These are phyloP conservation scores for Gallinago jamesoni DNA, from an alignment of 2,113 vertebrate genomes.

Conservation along the genomic window DNA sequence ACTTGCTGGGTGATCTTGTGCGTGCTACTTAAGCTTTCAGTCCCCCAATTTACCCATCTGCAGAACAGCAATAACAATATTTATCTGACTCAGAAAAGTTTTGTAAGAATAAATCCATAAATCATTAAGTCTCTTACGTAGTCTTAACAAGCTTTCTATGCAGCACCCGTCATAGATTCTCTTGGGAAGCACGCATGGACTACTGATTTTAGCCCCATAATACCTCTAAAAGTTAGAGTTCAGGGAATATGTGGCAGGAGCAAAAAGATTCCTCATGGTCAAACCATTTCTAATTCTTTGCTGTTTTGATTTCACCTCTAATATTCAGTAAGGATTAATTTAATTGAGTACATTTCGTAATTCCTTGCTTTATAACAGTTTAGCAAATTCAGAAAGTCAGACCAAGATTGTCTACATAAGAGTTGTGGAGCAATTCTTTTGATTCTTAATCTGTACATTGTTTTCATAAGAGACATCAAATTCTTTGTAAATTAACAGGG, in stretches of 20 bases:
- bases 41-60: conserved; percentile 45
- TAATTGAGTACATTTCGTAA: background rate
- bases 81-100: conserved; percentile 49
- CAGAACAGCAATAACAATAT: conserved; percentile 33
- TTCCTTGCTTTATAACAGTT: background rate
- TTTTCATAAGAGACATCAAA: background rate
- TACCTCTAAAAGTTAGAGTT: background rate
- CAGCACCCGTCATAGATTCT: background rate
- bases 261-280: background rate
- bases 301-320: background rate
- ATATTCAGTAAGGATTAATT: background rate
- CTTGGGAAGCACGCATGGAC: background rate
- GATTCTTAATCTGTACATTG: background rate
- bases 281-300: background rate
- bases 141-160: conserved; percentile 8
- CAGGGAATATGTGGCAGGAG: background rate
- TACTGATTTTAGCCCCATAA: background rate
- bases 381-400: background rate
- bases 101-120: conserved; percentile 51
- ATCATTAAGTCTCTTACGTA: conserved; percentile 27
- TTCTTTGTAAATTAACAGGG: background rate
- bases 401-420: background rate
- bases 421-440: background rate
- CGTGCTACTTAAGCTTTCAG: conserved; percentile 47
- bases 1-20: conserved; percentile 65